Conservation (phyloP, 2,888 invertebrate genomes). For the Tipula unca region DNA sequence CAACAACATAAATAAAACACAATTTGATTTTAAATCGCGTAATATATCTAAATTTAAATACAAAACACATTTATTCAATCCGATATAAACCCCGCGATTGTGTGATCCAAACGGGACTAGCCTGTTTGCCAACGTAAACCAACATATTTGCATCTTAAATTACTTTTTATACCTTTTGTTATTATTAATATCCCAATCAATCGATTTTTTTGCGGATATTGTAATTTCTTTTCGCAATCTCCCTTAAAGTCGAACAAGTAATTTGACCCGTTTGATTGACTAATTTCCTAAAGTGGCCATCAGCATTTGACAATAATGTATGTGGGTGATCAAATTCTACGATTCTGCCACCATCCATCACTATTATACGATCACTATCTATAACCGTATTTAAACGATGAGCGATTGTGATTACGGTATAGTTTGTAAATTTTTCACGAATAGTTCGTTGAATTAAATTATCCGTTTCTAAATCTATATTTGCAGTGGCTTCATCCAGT, state of each 20-base stretch:
- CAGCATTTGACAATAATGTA: constrained; percentile 48
- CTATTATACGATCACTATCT: constrained; percentile 77
- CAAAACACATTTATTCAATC: no score
- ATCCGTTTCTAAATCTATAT: constrained; percentile 78
- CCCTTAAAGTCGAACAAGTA: constrained; percentile 47
- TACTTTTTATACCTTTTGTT: no score
- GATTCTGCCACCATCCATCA: constrained; percentile 65
- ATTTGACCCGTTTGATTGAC: constrained; percentile 60
- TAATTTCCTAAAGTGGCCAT: constrained; percentile 54
- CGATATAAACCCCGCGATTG: no score
- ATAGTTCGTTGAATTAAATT: constrained; percentile 76
- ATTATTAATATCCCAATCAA: background rate
- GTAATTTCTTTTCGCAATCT: constrained; percentile 49
- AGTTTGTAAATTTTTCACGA: constrained; percentile 64
- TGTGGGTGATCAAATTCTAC: constrained; percentile 73
- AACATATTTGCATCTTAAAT: no score
- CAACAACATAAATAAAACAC: no score
- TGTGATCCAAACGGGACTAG: no score
- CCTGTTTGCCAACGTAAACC: no score
- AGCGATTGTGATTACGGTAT: constrained; percentile 87
- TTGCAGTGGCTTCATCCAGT: constrained; percentile 71
- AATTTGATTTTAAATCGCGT: no score
- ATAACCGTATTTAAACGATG: constrained; percentile 87
- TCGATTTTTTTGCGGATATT: background rate
- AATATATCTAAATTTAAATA: no score